These are phyloP conservation scores for Mesorhabditis belari DNA, from an alignment of 2,888 invertebrate species.

Conservation along the genomic window DNA sequence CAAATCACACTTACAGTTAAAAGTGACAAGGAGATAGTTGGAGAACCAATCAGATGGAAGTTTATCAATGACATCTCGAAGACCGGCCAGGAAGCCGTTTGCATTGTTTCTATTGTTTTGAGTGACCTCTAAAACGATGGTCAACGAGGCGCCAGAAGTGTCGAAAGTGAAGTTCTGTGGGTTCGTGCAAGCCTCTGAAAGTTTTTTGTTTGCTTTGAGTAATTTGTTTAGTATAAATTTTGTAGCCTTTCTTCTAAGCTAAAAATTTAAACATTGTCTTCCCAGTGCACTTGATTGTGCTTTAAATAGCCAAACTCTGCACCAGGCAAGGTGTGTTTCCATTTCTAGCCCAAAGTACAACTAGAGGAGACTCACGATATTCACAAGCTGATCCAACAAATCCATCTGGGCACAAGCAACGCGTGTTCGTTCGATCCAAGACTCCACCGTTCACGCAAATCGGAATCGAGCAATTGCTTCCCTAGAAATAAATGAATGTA, in stretches of 20 bases:
- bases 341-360: too few species aligned
- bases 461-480: constrained; percentile 17
- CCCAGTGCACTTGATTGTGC: too few species aligned
- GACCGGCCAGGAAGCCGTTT: not conserved
- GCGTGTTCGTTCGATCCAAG: constrained; percentile 11
- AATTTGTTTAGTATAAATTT: too few species aligned
- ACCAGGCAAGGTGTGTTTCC: too few species aligned
- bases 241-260: constrained; percentile 25
- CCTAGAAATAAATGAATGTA: not conserved
- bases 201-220: too few species aligned
- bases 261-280: constrained; percentile 27
- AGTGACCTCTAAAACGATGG: not conserved
- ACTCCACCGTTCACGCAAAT: constrained; percentile 40
- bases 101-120: not conserved
- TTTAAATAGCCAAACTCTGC: too few species aligned
- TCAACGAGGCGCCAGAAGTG: not conserved
- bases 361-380: constrained; percentile 12
- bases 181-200: not conserved
- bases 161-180: not conserved
- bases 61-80: constrained; percentile 2
- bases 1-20: constrained; percentile 13
- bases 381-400: constrained; percentile 30
- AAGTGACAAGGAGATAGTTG: constrained; percentile 29
- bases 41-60: constrained; percentile 22
- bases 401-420: constrained; percentile 30